Conservation (phyloP, 2,797 vertebrate species). For the Rhadinocentrus ornatus region DNA sequence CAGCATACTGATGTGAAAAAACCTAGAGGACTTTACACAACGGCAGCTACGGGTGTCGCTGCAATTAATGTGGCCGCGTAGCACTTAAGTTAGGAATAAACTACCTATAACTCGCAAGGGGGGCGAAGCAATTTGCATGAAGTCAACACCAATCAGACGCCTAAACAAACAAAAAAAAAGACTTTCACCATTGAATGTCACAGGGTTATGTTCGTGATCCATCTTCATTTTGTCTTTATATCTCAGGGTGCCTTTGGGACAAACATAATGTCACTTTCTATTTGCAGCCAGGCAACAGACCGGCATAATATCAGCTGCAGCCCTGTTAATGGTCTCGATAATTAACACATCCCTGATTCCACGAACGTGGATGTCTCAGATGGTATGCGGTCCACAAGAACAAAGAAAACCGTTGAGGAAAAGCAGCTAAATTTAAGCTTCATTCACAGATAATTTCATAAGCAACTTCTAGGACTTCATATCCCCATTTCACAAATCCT, state of each 20-base stretch:
- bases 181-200: neutral
- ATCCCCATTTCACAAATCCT: neutral
- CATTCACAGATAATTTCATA: neutral
- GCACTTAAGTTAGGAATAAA: slow-evolving; percentile 46
- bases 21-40: slow-evolving; percentile 38
- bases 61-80: slow-evolving; percentile 45
- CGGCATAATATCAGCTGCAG: neutral
- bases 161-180: slow-evolving; percentile 23
- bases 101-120: slow-evolving; percentile 30
- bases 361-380: slow-evolving; percentile 1
- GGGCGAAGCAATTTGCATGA: slow-evolving; percentile 46
- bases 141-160: slow-evolving; percentile 1
- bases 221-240: neutral
- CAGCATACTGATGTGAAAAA: slow-evolving; percentile 36
- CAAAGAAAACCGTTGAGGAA: neutral
- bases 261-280: neutral
- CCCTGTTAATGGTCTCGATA: neutral
- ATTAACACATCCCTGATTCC: slow-evolving; percentile 1
- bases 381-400: neutral
- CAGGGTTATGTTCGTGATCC: neutral
- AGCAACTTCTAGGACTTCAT: neutral
- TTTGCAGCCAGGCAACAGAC: neutral
- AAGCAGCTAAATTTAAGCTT: neutral
- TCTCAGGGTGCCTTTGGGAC: neutral
- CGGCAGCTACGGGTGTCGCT: slow-evolving; percentile 47